Evolutionary conservation across 2,888 invertebrate genomes (phyloP), one percentile per base, ranked within the genome.

Genomic region (Saturnia pavonia): DNA sequence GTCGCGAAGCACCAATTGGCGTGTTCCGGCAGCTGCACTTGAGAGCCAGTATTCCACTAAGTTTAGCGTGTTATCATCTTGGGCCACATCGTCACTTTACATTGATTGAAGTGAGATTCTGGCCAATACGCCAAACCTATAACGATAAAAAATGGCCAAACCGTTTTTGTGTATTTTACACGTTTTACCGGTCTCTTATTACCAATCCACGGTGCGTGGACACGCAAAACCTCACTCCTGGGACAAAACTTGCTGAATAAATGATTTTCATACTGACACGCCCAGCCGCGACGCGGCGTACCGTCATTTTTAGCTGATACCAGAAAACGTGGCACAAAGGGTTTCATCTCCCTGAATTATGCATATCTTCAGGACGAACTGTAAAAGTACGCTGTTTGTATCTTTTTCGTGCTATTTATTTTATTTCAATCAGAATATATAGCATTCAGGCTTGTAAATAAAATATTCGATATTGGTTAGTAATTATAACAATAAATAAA

Each of bases 261-360:
- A 84, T 83, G 78, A 84, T 83, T 79, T 83, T 80, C 79, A 83
- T 82, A 80, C 78, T 72, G 68, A 74, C n/a, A n/a, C 73, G 72
- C 70, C 71, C 73, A 72, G 74, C 69, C 74, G 70, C 71, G 74
- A 7, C n/a, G 65, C n/a, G 40, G 40, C 65, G 12, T 65, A n/a
- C 77, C 75, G 70, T 72, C 73, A 71, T 77, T 78, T 77, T 76
- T 76, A 73, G 70, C 74, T 72, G 75, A 75, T 77, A 76, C 75
- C 73, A 73, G 76, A 76, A 76, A 76, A 72, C 70, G 72, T 43
- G 40, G 68, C 69, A 74, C 73, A 76, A 77, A 76, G 72, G 77
- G 74, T 78, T 81, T 77, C 79, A 82, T 80, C 79, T 79, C 82
- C 80, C 81, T 88, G 85, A 88, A 87, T 88, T 86, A 89, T 88